phyloP scores from a whole-genome alignment of 1,140 invertebrate genomes.

The Tribolium castaneum region DNA sequence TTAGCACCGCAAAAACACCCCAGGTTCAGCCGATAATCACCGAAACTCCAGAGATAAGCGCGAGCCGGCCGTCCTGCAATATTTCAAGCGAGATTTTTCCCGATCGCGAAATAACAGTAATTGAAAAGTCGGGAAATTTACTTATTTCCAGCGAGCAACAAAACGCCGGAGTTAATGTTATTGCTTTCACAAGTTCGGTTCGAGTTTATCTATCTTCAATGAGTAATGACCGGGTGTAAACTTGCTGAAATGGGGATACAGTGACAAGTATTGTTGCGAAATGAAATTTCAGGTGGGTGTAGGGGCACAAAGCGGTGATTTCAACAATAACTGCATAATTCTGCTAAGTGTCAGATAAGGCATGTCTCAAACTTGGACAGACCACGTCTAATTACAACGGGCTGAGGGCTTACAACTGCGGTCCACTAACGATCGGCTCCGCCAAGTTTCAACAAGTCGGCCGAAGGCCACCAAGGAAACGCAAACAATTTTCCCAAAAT shows the following conservation, averaged over 20 bases:
- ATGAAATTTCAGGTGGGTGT: neutral
- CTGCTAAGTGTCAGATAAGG: neutral
- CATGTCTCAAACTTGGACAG: neutral
- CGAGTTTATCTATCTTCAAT: neutral
- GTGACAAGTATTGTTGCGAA: neutral
- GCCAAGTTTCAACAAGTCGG: neutral
- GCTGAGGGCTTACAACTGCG: neutral
- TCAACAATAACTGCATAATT: neutral
- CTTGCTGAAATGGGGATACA: neutral
- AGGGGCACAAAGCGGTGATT: neutral
- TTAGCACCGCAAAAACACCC: conserved; percentile 20
- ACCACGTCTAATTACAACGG: neutral
- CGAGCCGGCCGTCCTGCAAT: neutral
- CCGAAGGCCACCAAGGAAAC: neutral
- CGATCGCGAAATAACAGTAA: neutral
- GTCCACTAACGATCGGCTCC: neutral
- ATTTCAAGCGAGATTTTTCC: neutral
- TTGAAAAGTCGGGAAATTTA: too few relatives aligned
- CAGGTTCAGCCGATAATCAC: conserved; percentile 16
- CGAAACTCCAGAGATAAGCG: conserved; percentile 15
- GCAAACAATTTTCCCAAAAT: neutral
- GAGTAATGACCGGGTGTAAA: neutral
- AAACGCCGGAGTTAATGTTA: neutral
- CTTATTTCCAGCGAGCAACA: neutral
- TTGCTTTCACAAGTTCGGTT: neutral